Conservation (phyloP, 2,113 vertebrate species). For the Polypterus bichir region DNA sequence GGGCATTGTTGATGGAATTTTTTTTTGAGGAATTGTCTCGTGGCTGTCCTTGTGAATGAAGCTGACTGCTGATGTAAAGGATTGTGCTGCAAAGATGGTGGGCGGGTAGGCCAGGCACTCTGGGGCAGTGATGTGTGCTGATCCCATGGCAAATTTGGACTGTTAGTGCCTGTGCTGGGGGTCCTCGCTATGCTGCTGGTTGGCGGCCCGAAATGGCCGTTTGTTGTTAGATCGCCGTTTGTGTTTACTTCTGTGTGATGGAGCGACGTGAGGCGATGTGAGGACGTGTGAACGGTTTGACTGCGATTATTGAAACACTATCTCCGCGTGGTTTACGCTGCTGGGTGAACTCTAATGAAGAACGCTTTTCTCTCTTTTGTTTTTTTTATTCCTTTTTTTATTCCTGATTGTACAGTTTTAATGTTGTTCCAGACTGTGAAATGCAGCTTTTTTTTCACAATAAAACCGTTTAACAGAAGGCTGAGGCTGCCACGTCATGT, state of each 20-base stretch:
- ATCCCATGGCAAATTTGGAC: no score
- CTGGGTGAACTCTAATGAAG: constrained; percentile 29
- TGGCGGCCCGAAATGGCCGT: no score
- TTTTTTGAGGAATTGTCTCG: background rate
- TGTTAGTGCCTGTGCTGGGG: no score
- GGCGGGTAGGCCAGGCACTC: no score
- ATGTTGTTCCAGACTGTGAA: constrained; percentile 23
- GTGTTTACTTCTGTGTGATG: no score
- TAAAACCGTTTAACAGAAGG: constrained; percentile 19
- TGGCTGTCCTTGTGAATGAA: constrained; percentile 17
- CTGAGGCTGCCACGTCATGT: background rate
- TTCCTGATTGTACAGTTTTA: constrained; percentile 38
- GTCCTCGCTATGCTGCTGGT: no score
- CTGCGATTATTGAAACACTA: constrained; percentile 28
- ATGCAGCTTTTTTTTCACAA: constrained; percentile 29
- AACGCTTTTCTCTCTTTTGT: constrained; percentile 21
- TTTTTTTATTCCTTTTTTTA: constrained; percentile 26
- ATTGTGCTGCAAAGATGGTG: no score
- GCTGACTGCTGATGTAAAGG: constrained; percentile 22
- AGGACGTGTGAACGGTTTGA: no score
- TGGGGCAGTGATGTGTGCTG: no score
- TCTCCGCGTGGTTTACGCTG: constrained; percentile 36
- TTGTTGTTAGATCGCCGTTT: no score
- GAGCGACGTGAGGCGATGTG: no score
- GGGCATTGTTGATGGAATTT: no score